Percentiles rank a stretch among this genome's conserved stretches.
Evolutionary conservation across 1,140 invertebrate species (phyloP).

Genomic region (Philotrypesis tridentata): DNA sequence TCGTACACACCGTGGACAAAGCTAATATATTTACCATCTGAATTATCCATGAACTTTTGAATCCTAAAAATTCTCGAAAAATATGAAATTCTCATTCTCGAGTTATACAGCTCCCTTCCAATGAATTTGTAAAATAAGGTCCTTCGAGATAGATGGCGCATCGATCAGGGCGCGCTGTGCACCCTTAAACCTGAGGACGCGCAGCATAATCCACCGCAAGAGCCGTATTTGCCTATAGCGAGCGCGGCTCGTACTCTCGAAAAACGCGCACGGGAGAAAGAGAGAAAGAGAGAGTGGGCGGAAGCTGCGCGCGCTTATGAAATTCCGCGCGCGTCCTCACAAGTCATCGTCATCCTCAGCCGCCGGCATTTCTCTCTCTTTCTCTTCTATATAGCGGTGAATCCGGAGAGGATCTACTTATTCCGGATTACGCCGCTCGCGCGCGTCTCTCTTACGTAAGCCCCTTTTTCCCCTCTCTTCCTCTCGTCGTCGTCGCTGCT

Average conservation of each 20-base stretch:
- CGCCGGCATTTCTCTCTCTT: conserved; percentile 12
- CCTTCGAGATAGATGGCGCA: too few relatives aligned
- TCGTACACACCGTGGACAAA: too few relatives aligned
- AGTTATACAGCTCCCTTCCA: too few relatives aligned
- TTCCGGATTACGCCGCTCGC: conserved; percentile 13
- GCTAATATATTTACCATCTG: too few relatives aligned
- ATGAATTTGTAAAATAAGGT: too few relatives aligned
- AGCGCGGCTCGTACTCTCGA: neutral
- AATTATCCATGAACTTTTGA: too few relatives aligned
- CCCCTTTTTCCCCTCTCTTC: neutral
- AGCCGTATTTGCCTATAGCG: too few relatives aligned
- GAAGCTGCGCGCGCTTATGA: neutral
- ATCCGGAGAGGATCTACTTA: conserved; percentile 32
- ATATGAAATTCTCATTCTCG: too few relatives aligned
- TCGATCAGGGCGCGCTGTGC: too few relatives aligned
- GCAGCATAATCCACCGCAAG: too few relatives aligned
- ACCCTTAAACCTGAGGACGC: too few relatives aligned
- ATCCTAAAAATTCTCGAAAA: too few relatives aligned
- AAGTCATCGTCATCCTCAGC: neutral
- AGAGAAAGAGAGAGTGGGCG: neutral
- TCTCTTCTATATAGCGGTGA: neutral
- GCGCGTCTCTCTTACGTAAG: conserved; percentile 13
- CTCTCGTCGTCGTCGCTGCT: neutral
- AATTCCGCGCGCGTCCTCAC: neutral
- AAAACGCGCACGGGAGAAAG: neutral